Base-by-base conservation (phyloP, 2,113 vertebrate genomes). In the Equus przewalskii region DNA sequence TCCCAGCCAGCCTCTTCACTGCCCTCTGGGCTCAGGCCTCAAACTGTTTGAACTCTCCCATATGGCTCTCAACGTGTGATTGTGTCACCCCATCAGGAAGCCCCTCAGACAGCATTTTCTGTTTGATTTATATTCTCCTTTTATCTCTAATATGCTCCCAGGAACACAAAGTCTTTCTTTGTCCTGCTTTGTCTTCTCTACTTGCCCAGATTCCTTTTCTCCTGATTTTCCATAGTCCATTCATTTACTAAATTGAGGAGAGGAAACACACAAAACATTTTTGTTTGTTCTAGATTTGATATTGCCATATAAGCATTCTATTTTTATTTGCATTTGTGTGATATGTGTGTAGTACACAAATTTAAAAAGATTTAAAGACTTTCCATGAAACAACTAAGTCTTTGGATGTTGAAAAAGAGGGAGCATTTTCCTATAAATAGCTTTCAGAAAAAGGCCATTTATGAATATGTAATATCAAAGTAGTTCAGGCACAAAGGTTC, bases 31-130 rank as follows among this genome's bases (percentile, higher is more conserved):
- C 91, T 97, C 86, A 84, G 88, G 96, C 93, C 97, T 98, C 96
- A 97, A 97, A 97, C 92, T 84, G 54, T 96, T 93, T 98, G 98
- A 98, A 98, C 95, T 98, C 49, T 97, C 76, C 95, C 98, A 98
- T 97, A 97, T 96, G 97, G 97, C 65, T 96, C 97, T 84, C 96
- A 58, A 94, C 51, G 83, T 94, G 96, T 80, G 98, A 97, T 86
- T 96, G 89, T 96, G 98, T 51, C 67, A 91, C 83, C 91, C 95
- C 56, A 0, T 94, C 97, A 96, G 91, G 36, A 95, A 97, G 56
- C 51, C 95, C 93, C 60, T 98, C 98, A 96, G 98, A 97, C 96
- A 72, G 41, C 91, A 95, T 94, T 98, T 98, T 95, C 91, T 98
- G 33, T 83, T 75, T 97, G 96, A 98, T 98, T 98, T 98, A 96